Base-by-base conservation (phyloP, 2,113 vertebrate species). In the Chlamydotis undulata region DNA sequence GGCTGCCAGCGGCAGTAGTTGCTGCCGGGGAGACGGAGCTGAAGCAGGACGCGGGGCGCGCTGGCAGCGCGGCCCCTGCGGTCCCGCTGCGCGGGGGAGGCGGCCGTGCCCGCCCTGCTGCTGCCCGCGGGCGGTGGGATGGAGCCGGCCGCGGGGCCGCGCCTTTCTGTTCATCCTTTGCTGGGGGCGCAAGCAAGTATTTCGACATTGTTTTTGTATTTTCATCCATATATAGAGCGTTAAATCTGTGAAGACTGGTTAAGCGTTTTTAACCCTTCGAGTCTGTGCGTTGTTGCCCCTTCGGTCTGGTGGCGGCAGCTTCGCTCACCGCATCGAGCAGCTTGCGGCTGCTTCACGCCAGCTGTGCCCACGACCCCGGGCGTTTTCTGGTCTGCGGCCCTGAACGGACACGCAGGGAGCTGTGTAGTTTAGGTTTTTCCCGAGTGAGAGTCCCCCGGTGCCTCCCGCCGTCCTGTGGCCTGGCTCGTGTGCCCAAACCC, bases 311-410 rank as follows among this genome's bases (percentile, higher is more conserved):
- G 39, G 8, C 10, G 33, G 61, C 67, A 75, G 31, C 61, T 19
- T 4, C 3, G 23, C 39, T 35, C 19, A 2, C n/a, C 2, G 5
- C 6, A 0, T 23, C 1, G 2, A 10, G 12, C 28, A 10, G 15
- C 50, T 11, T 4, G 57, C 4, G 17, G 49, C 61, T 3, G 8
- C 11, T 61, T 10, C 31, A 1, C 7, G 6, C 5, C 2, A 35
- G 41, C 25, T 2, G 1, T 2, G 0, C 35, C 49, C 31, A 10
- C 1, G 17, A 37, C 12, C 1, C 5, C 35, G 21, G 39, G 31
- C 26, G 1, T 7, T 21, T 68, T 19, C 25, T 45, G 39, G 55
- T 33, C 23, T 19, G 45, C 41, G 4, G 28, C 14, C 25, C 28
- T 19, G 14, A 19, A 14, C 3, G 22, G 39, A 21, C 29, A 12